Percentiles rank a stretch among this genome's conserved stretches.
Evolutionary conservation across 2,113 vertebrate species (phyloP).

Genomic region (Phrynosoma platyrhinos): DNA sequence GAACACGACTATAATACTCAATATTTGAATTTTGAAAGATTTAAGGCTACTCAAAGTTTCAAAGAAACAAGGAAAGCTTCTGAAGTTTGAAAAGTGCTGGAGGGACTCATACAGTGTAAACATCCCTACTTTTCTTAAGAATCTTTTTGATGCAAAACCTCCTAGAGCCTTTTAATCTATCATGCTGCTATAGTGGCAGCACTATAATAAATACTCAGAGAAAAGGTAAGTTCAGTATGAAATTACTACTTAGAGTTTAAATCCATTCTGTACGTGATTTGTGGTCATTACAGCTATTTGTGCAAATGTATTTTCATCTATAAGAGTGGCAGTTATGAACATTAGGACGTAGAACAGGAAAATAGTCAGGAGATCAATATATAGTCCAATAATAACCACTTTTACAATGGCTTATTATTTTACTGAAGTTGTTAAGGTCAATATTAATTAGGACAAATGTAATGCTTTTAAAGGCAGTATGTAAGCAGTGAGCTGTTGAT

Average conservation of each 20-base stretch:
- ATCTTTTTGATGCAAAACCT: conserved; percentile 16
- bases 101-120: background rate
- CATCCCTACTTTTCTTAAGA: background rate
- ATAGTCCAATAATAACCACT: background rate
- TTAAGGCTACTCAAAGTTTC: background rate
- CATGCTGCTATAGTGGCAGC: background rate
- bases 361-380: background rate
- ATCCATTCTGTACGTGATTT: background rate
- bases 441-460: background rate
- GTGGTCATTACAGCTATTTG: background rate
- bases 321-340: background rate
- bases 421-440: conserved; percentile 4
- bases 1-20: background rate
- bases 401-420: background rate
- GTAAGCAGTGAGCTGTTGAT: background rate
- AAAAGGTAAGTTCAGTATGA: background rate
- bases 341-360: background rate
- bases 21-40: conserved; percentile 6
- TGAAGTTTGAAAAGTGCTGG: conserved; percentile 1
- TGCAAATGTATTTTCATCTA: conserved; percentile 13
- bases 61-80: background rate
- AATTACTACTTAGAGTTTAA: background rate
- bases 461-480: background rate
- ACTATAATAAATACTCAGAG: background rate
- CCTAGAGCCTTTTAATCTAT: background rate